These are phyloP conservation scores for Diplazon laetatorius DNA, from an alignment of 2,888 invertebrate genomes.

Conservation along the genomic window DNA sequence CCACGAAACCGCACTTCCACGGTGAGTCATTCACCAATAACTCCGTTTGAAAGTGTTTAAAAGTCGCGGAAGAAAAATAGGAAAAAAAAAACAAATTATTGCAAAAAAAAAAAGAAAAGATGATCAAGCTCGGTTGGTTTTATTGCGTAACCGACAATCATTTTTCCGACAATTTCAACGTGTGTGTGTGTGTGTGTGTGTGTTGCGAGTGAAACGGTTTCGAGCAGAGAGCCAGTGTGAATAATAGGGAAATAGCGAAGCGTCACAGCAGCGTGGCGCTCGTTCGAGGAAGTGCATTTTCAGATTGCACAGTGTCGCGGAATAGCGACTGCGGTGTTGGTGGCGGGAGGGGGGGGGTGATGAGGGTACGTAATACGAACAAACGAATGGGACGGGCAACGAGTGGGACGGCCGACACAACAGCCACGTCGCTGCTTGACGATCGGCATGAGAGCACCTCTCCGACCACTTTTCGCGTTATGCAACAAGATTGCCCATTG, in stretches of 20 bases:
- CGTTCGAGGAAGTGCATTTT: conserved; percentile 55
- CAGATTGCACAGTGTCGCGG: conserved; percentile 38
- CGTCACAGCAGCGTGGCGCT: conserved; percentile 17
- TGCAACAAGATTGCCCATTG: conserved; percentile 38
- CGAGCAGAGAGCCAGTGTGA: conserved; percentile 24
- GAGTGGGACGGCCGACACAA: neutral
- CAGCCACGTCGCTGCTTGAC: neutral
- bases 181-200: neutral
- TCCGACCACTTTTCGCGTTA: conserved; percentile 6
- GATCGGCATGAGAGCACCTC: conserved; percentile 37
- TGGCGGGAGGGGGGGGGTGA: too few relatives aligned
- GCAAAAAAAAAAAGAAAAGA: conserved; percentile 32
- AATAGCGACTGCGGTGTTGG: conserved; percentile 4
- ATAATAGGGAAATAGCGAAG: conserved; percentile 36
- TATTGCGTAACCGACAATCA: conserved; percentile 38
- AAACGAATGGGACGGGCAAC: conserved; percentile 8
- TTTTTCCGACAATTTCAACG: conserved; percentile 4
- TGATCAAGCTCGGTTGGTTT: conserved; percentile 27
- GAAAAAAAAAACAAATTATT: too few relatives aligned
- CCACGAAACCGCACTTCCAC: conserved; percentile 31
- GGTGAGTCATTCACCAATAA: conserved; percentile 26
- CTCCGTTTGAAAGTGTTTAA: too few relatives aligned
- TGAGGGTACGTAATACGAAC: too few relatives aligned
- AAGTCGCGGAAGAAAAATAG: too few relatives aligned
- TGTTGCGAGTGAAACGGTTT: neutral